These are phyloP conservation scores for Ladona fulva DNA, from an alignment of 1,140 invertebrate genomes.

Conservation along the genomic window DNA sequence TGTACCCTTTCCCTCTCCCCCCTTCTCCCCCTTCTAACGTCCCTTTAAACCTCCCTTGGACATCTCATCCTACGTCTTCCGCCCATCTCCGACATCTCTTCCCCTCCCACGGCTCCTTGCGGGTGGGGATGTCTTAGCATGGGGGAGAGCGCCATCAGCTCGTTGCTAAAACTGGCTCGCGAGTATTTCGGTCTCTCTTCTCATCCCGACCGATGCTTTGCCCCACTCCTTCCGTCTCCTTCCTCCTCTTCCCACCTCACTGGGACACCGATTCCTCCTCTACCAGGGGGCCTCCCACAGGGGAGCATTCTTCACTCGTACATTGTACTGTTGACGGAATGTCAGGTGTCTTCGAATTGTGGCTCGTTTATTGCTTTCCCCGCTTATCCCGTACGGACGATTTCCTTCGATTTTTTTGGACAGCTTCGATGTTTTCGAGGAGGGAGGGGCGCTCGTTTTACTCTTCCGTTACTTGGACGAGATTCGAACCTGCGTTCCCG, in stretches of 20 bases:
- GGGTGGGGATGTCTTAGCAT: neutral
- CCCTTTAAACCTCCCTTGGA: conserved; percentile 12
- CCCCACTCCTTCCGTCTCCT: neutral
- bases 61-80: conserved; percentile 19
- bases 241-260: neutral
- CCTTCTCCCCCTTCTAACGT: conserved; percentile 23
- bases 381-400: no score
- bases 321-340: no score
- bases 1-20: conserved; percentile 23
- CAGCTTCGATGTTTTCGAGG: no score
- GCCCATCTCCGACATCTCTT: neutral
- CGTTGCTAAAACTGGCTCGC: conserved; percentile 33
- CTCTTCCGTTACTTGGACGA: no score
- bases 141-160: conserved; percentile 33
- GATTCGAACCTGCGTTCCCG: no score
- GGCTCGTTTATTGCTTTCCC: no score
- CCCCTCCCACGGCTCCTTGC: neutral
- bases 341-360: no score
- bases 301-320: no score
- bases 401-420: no score
- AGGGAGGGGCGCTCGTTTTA: no score
- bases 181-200: conserved; percentile 24
- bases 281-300: no score
- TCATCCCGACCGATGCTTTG: neutral
- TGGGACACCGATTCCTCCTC: no score